Evolutionary conservation across 2,888 invertebrate genomes (phyloP).

Genomic region (Dinocampus coccinellae): DNA sequence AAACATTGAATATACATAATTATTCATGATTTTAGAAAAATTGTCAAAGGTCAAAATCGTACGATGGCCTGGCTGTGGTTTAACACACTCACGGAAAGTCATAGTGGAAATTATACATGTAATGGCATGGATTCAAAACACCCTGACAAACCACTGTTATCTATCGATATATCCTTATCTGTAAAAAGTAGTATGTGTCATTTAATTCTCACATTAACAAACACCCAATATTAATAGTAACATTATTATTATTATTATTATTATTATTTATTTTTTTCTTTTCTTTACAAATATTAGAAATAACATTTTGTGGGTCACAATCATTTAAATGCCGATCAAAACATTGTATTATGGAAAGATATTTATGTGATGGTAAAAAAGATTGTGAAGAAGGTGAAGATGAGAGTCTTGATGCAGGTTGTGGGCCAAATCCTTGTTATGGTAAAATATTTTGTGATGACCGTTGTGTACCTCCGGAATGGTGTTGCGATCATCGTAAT

Average conservation of each 20-base stretch:
- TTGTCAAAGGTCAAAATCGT: slow-evolving; percentile 44
- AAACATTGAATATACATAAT: slow-evolving; percentile 8
- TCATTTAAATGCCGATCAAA: slow-evolving; percentile 61
- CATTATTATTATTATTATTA: not conserved
- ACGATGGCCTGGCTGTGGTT: slow-evolving; percentile 53
- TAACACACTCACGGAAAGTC: slow-evolving; percentile 51
- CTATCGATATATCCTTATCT: slow-evolving; percentile 44
- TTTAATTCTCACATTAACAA: too few species aligned
- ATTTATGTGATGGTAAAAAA: slow-evolving; percentile 71
- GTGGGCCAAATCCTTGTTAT: slow-evolving; percentile 67
- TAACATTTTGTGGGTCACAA: slow-evolving; percentile 52
- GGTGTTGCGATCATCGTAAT: slow-evolving; percentile 71
- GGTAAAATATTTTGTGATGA: slow-evolving; percentile 70
- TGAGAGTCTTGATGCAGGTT: slow-evolving; percentile 67
- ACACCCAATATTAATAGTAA: not conserved
- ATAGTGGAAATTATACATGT: slow-evolving; percentile 56
- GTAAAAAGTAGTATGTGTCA: slow-evolving; percentile 53
- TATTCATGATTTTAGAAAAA: slow-evolving; percentile 40
- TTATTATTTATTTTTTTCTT: slow-evolving; percentile 12
- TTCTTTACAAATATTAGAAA: slow-evolving; percentile 33
- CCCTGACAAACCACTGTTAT: slow-evolving; percentile 36
- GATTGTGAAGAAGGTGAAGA: slow-evolving; percentile 72
- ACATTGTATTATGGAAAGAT: slow-evolving; percentile 70
- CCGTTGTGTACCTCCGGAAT: slow-evolving; percentile 71
- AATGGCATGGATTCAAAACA: slow-evolving; percentile 44